Evolutionary conservation across 2,797 vertebrate species (phyloP).

Genomic region (Pogoniulus pusillus): DNA sequence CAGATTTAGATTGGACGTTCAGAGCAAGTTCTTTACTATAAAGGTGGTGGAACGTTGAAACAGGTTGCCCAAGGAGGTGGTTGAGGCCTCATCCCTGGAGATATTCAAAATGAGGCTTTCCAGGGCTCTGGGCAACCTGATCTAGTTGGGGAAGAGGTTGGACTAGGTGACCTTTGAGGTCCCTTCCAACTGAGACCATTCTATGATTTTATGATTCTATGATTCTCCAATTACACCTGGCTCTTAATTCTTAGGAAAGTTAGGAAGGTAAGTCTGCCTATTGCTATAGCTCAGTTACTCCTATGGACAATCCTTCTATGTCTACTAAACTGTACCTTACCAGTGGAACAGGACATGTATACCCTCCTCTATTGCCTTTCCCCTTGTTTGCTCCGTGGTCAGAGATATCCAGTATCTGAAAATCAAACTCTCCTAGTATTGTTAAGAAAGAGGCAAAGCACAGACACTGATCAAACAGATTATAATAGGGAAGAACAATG

Average conservation of each 20-base stretch:
- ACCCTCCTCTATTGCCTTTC: neutral
- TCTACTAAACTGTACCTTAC: neutral
- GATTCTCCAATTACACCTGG: accelerated
- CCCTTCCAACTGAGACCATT: no score
- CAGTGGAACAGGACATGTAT: accelerated
- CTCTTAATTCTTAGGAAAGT: neutral
- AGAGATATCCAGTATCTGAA: accelerated
- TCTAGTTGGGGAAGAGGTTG: no score
- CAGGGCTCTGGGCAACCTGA: no score
- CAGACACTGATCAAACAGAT: no score
- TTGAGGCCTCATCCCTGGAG: no score
- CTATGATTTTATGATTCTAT: no score
- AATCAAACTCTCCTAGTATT: neutral
- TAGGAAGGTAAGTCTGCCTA: neutral
- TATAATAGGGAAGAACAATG: neutral
- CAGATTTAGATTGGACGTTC: no score
- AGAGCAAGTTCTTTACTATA: no score
- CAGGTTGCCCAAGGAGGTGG: no score
- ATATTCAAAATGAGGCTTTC: no score
- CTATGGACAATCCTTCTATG: accelerated
- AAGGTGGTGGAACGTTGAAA: no score
- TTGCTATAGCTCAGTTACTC: neutral
- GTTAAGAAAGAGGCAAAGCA: neutral
- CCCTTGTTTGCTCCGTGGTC: accelerated
- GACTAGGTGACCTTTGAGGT: no score